A percentile compares a stretch with the other conserved stretches of the same genome.
Evolutionary conservation across 2,888 invertebrate species (phyloP).

Genomic region (Colletes collaris): DNA sequence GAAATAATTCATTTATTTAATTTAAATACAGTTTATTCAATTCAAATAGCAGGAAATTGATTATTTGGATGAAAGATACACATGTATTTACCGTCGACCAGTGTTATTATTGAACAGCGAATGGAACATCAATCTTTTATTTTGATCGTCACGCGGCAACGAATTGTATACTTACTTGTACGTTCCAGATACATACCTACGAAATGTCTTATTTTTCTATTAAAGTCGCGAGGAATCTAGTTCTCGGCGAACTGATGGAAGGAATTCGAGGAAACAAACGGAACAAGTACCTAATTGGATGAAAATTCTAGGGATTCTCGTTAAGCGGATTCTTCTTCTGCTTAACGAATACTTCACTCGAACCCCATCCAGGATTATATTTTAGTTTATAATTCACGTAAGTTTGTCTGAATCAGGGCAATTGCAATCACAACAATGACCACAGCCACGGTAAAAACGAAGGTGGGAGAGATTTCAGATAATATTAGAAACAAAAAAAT

Average conservation of each 20-base stretch:
- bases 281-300: conserved; percentile 40
- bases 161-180: too few relatives aligned
- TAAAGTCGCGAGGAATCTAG: conserved; percentile 10
- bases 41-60: too few relatives aligned
- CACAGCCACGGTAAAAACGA: too few relatives aligned
- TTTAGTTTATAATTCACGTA: conserved; percentile 2
- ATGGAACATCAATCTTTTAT: background rate
- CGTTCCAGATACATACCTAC: background rate
- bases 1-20: too few relatives aligned
- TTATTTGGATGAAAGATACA: too few relatives aligned
- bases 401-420: background rate
- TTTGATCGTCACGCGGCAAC: background rate
- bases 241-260: background rate
- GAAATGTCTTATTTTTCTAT: background rate
- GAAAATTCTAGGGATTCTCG: conserved; percentile 52
- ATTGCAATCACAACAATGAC: too few relatives aligned
- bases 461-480: background rate
- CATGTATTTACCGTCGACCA: too few relatives aligned
- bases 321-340: conserved; percentile 42
- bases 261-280: conserved; percentile 31
- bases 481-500: background rate
- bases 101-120: background rate
- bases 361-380: conserved; percentile 11
- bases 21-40: too few relatives aligned
- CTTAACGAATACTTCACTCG: conserved; percentile 33